Percentiles rank a stretch among this genome's conserved stretches.
phyloP scores from a whole-genome alignment of 2,113 vertebrate genomes.

The Caracal caracal region DNA sequence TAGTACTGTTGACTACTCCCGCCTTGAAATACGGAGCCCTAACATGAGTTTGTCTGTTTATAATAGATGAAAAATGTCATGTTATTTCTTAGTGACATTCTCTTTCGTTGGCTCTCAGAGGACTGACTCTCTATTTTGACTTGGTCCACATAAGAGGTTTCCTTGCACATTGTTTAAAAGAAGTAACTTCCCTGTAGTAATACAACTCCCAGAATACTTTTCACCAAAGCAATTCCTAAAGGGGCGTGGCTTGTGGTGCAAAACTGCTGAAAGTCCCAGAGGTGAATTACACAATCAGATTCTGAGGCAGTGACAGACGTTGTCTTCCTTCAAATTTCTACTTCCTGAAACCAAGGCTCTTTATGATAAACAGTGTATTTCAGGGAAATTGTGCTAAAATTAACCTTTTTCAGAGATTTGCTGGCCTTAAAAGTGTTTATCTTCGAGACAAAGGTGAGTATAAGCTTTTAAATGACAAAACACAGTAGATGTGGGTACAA shows the following conservation, averaged over 20 bases:
- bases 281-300: not conserved
- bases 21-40: not conserved
- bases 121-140: not conserved
- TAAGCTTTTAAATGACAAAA: not conserved
- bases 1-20: not conserved
- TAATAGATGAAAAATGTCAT: not conserved
- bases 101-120: not conserved
- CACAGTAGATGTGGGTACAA: not conserved
- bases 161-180: not conserved
- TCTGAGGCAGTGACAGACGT: not conserved
- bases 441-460: constrained; percentile 68
- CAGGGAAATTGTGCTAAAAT: not conserved
- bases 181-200: not conserved
- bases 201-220: constrained; percentile 48
- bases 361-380: constrained; percentile 49
- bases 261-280: not conserved
- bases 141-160: not conserved
- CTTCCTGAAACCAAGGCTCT: constrained; percentile 67
- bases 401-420: not conserved
- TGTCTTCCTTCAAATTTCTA: not conserved
- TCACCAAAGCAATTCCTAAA: not conserved
- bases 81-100: not conserved
- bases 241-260: constrained; percentile 1
- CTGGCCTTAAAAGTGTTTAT: not conserved
- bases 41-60: not conserved